Evolutionary conservation across 92 coral and sea anemone genomes (phyloP).

Genomic region (Palythoa heliodiscus): DNA sequence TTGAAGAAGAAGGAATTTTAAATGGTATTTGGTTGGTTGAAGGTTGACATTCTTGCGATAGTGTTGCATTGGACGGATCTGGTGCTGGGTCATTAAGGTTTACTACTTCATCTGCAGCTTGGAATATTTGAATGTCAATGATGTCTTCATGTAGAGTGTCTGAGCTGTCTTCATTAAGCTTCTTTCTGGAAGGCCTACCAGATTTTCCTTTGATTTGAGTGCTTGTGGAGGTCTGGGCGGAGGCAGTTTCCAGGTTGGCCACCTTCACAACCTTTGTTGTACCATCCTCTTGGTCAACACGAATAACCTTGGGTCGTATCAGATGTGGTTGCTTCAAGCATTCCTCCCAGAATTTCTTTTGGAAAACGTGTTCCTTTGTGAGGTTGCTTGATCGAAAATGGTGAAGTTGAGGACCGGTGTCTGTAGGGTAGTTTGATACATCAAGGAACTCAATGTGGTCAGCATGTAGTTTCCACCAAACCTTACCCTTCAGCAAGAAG

Average conservation of each 20-base stretch:
- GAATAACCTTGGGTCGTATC: slow-evolving; percentile 2
- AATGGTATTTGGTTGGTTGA: slow-evolving; percentile 15
- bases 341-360: slow-evolving; percentile 4
- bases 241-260: slow-evolving; percentile 4
- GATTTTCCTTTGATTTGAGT: slow-evolving; percentile 35
- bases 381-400: slow-evolving; percentile 41
- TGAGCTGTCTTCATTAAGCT: slow-evolving; percentile 1
- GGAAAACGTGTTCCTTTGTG: background rate
- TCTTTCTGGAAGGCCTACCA: slow-evolving; percentile 29
- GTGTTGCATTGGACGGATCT: background rate
- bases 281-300: background rate
- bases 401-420: slow-evolving; percentile 38
- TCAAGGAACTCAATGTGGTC: slow-evolving; percentile 30
- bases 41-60: slow-evolving; percentile 1
- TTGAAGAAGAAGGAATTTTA: slow-evolving; percentile 13
- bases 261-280: slow-evolving; percentile 6
- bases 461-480: slow-evolving; percentile 2
- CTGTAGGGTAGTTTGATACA: slow-evolving; percentile 24
- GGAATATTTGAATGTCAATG: slow-evolving; percentile 12
- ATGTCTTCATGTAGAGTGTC: background rate
- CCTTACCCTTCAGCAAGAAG: slow-evolving; percentile 26
- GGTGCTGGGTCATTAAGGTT: slow-evolving; percentile 1
- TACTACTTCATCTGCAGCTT: background rate
- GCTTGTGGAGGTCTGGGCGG: slow-evolving; percentile 10
- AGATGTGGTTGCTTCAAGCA: slow-evolving; percentile 14